Conservation (phyloP, 2,113 vertebrate genomes). For the Turnix velox region DNA sequence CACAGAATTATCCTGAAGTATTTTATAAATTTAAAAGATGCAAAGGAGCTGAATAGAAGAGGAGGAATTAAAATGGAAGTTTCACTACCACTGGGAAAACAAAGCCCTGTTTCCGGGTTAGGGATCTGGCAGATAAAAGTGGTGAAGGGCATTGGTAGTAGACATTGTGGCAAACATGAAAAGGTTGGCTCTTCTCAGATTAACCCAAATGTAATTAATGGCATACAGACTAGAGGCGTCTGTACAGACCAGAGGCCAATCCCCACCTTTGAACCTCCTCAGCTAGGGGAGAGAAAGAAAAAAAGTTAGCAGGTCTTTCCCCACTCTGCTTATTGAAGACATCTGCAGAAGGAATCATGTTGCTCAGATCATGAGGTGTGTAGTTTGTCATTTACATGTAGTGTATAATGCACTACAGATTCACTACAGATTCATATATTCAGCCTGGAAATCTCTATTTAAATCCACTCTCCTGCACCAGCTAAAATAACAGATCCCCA, state of each 20-base stretch:
- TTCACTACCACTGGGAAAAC: not conserved
- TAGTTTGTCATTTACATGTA: not conserved
- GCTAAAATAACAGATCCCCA: not conserved
- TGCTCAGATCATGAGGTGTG: not conserved
- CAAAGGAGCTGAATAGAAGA: not conserved
- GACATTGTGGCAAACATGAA: not conserved
- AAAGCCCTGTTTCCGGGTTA: not conserved
- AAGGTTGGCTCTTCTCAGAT: not conserved
- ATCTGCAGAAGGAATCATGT: not conserved
- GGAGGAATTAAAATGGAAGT: not conserved
- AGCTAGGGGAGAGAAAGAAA: not conserved
- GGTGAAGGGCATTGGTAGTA: not conserved
- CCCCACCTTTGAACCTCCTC: not conserved
- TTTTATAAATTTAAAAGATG: conserved; percentile 17
- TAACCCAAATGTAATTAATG: too few species aligned
- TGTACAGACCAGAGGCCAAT: not conserved
- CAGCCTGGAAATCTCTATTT: not conserved
- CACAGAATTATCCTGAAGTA: not conserved
- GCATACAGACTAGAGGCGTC: not conserved
- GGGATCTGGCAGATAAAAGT: not conserved
- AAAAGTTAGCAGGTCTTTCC: not conserved
- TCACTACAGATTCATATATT: not conserved
- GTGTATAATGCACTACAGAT: not conserved
- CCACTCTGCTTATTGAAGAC: not conserved
- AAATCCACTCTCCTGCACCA: not conserved